These are phyloP conservation scores for Gorsachius goisagi DNA, from an alignment of 2,113 vertebrate species.

Conservation along the genomic window DNA sequence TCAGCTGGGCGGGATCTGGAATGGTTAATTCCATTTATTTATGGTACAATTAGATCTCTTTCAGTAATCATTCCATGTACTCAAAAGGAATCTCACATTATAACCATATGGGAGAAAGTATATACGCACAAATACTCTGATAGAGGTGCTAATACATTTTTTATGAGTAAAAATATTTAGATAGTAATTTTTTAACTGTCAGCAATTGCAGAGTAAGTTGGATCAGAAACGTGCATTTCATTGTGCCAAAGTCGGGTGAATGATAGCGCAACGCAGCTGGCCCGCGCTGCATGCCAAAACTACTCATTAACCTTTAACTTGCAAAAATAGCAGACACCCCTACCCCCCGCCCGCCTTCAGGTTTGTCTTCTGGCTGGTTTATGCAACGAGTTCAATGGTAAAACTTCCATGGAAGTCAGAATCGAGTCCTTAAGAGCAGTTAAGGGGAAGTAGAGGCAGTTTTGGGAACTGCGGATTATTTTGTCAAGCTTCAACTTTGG, in stretches of 20 bases:
- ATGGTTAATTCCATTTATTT: background rate
- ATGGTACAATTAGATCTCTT: background rate
- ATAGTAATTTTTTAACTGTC: background rate
- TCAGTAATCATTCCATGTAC: background rate
- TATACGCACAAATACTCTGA: background rate
- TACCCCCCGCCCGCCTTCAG: background rate
- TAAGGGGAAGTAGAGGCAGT: background rate
- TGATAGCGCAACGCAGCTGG: background rate
- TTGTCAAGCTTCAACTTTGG: background rate
- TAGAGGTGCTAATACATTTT: background rate
- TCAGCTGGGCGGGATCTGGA: background rate
- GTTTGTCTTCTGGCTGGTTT: background rate
- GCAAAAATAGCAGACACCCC: background rate
- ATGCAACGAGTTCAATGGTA: background rate
- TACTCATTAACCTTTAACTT: background rate
- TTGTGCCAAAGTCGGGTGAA: background rate
- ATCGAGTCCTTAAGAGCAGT: background rate
- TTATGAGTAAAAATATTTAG: constrained; percentile 9
- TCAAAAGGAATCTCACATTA: background rate
- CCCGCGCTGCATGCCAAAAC: background rate
- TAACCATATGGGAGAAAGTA: background rate
- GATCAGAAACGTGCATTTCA: background rate
- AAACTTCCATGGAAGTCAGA: background rate
- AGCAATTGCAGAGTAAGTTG: background rate
- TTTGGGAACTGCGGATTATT: background rate